These are phyloP conservation scores for Schmidtea mediterranea DNA, from an alignment of 1,140 invertebrate species.

Conservation along the genomic window DNA sequence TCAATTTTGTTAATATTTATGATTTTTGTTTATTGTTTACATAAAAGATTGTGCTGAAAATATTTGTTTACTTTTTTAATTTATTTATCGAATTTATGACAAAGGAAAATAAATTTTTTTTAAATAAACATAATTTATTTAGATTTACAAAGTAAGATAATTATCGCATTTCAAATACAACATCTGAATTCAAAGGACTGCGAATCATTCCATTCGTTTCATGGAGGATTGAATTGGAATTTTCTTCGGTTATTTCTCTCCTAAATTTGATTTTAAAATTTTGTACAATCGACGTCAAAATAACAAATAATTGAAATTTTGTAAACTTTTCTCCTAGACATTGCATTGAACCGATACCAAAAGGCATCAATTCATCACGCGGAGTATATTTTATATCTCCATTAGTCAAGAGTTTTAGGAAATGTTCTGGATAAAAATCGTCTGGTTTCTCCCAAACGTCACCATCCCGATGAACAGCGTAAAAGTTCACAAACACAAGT, in stretches of 20 bases:
- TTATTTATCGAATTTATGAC: no score
- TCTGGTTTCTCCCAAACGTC: slow-evolving; percentile 18
- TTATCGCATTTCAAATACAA: no score
- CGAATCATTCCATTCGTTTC: no score
- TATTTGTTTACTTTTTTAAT: no score
- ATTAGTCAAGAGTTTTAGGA: slow-evolving; percentile 3
- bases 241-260: no score
- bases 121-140: background rate
- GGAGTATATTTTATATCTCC: background rate
- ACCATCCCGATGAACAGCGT: slow-evolving; percentile 27
- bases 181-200: no score
- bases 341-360: slow-evolving; percentile 41
- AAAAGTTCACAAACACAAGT: slow-evolving; percentile 22
- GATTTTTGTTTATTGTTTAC: no score
- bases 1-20: no score
- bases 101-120: no score
- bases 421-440: slow-evolving; percentile 17
- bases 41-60: no score
- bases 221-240: no score
- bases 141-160: no score
- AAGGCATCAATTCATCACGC: slow-evolving; percentile 6
- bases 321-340: slow-evolving; percentile 65
- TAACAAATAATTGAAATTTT: slow-evolving; percentile 60
- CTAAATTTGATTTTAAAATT: slow-evolving; percentile 34
- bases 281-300: slow-evolving; percentile 55